Evolutionary conservation across 2,888 invertebrate genomes (phyloP).

Genomic region (Acrobasis consociella): DNA sequence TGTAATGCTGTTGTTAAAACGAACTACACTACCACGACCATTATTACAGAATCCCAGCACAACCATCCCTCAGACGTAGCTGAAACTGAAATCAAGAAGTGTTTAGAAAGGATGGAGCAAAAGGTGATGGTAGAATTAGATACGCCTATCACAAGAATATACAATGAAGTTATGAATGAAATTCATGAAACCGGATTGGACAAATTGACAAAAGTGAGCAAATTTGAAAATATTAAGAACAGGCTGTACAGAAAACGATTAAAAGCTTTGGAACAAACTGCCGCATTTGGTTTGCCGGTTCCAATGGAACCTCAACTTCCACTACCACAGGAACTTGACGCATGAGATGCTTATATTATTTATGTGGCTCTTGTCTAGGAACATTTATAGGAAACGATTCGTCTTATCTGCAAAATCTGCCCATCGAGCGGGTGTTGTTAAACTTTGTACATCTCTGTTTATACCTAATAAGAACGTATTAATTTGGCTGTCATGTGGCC

Average conservation of each 20-base stretch:
- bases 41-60: neutral
- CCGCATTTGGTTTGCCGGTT: neutral
- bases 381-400: too few species aligned
- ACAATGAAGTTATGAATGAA: neutral
- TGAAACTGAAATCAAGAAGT: slow-evolving; percentile 2
- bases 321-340: too few species aligned
- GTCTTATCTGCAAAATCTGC: too few species aligned
- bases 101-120: neutral
- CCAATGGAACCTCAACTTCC: neutral
- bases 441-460: too few species aligned
- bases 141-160: neutral
- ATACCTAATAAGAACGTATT: too few species aligned
- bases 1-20: neutral
- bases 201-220: neutral
- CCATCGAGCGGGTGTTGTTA: too few species aligned
- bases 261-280: neutral
- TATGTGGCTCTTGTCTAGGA: too few species aligned
- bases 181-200: neutral
- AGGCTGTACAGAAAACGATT: neutral
- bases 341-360: too few species aligned
- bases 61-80: neutral
- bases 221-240: slow-evolving; percentile 1
- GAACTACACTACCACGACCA: neutral
- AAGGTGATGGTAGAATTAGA: neutral
- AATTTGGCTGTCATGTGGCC: too few species aligned